Conservation (phyloP, 2,113 vertebrate species). For the Esox niger region DNA sequence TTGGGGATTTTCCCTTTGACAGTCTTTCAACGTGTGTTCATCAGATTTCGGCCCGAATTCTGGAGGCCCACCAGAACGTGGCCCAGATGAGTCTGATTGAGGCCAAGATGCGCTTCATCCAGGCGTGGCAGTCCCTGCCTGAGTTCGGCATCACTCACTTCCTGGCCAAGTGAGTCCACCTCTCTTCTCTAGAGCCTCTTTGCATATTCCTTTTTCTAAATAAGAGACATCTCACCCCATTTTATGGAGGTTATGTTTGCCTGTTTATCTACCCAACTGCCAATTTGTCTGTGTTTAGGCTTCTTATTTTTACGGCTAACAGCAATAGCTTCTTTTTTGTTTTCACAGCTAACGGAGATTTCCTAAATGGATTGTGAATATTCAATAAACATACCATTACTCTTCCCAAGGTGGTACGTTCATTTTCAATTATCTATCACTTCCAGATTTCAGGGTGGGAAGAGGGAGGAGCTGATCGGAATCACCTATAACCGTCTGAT, state of each 20-base stretch:
- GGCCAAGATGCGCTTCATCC: slow-evolving; percentile 97
- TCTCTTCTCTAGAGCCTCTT: neutral
- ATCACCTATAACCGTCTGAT: slow-evolving; percentile 97
- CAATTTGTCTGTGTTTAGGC: neutral
- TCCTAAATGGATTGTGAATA: neutral
- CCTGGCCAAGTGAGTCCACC: slow-evolving; percentile 82
- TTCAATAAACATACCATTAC: neutral
- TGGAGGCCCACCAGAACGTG: slow-evolving; percentile 97
- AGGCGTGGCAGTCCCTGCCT: slow-evolving; percentile 96
- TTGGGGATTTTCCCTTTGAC: slow-evolving; percentile 3
- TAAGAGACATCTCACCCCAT: neutral
- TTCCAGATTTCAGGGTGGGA: slow-evolving; percentile 90
- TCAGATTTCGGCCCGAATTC: slow-evolving; percentile 93
- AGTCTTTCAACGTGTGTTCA: slow-evolving; percentile 15
- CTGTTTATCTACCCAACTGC: too few relatives aligned
- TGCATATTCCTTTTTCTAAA: neutral
- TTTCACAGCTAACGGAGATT: neutral
- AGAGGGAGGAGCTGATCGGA: slow-evolving; percentile 95
- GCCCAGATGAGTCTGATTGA: slow-evolving; percentile 99
- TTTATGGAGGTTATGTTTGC: neutral
- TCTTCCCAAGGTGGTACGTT: neutral
- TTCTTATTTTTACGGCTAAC: too few relatives aligned
- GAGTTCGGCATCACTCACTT: slow-evolving; percentile 99
- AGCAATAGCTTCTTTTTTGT: too few relatives aligned
- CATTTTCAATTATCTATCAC: neutral